These are phyloP conservation scores for Telenomus remus DNA, from an alignment of 1,140 invertebrate genomes.

Conservation along the genomic window DNA sequence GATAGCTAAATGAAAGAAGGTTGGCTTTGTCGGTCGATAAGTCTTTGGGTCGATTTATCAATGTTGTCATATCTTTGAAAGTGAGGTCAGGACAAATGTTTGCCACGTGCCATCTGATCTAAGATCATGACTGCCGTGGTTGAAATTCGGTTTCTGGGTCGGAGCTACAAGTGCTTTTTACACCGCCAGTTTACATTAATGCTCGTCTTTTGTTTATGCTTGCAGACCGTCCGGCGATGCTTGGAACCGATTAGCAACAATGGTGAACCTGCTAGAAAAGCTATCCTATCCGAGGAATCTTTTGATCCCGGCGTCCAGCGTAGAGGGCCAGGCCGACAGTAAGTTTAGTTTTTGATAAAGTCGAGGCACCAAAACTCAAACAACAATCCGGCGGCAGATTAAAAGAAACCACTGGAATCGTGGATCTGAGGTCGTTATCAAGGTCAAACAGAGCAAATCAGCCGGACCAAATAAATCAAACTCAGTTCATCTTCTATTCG, in stretches of 20 bases:
- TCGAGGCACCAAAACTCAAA: not conserved
- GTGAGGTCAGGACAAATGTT: slow-evolving; percentile 37
- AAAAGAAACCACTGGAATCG: no score
- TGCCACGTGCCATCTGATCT: slow-evolving; percentile 22
- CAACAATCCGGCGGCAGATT: not conserved
- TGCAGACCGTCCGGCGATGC: slow-evolving; percentile 84
- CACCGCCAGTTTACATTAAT: slow-evolving; percentile 12
- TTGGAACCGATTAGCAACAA: slow-evolving; percentile 84
- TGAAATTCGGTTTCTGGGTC: slow-evolving; percentile 37
- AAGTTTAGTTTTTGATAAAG: slow-evolving; percentile 29
- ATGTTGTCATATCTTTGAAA: slow-evolving; percentile 19
- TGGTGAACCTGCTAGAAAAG: slow-evolving; percentile 84
- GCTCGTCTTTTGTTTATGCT: slow-evolving; percentile 62
- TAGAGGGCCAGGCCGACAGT: slow-evolving; percentile 65
- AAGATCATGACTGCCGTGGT: slow-evolving; percentile 1
- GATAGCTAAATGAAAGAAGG: not conserved
- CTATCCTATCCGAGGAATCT: slow-evolving; percentile 77
- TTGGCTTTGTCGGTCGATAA: not conserved
- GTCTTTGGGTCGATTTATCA: not conserved
- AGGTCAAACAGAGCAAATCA: no score
- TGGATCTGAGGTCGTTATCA: not conserved
- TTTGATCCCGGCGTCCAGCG: slow-evolving; percentile 65
- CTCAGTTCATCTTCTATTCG: not conserved
- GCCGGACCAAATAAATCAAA: no score
- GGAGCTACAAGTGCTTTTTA: slow-evolving; percentile 24